Percentiles rank a stretch among this genome's conserved stretches.
These are phyloP conservation scores for Parotocinclus haroldoi DNA, from an alignment of 2,797 vertebrate genomes.

Conservation along the genomic window DNA sequence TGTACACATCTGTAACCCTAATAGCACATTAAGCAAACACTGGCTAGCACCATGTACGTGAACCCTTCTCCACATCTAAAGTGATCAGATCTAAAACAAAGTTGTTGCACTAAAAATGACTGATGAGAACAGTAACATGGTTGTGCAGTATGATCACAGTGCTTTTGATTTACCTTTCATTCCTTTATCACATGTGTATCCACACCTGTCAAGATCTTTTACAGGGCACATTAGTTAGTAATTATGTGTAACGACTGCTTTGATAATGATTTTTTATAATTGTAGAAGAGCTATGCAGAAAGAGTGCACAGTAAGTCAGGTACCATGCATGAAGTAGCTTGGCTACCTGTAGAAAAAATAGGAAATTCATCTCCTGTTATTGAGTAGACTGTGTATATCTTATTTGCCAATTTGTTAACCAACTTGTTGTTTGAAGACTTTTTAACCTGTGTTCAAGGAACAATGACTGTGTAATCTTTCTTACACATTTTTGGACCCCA, in stretches of 20 bases:
- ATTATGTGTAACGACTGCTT: conserved; percentile 45
- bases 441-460: too few species aligned
- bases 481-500: too few species aligned
- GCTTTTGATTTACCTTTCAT: conserved; percentile 16
- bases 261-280: too few species aligned
- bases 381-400: not conserved
- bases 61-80: too few species aligned
- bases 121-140: not conserved
- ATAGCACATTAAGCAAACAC: too few species aligned
- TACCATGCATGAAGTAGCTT: conserved; percentile 34
- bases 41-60: not conserved
- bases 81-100: not conserved
- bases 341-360: conserved; percentile 23
- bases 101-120: not conserved
- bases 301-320: too few species aligned
- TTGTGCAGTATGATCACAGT: not conserved
- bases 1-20: too few species aligned
- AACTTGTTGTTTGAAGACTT: not conserved
- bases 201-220: conserved; percentile 22
- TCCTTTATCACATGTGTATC: conserved; percentile 18
- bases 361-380: conserved; percentile 44
- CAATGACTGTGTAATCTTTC: too few species aligned
- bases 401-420: not conserved
- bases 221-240: conserved; percentile 43
- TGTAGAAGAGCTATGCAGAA: too few species aligned